A percentile compares a stretch with the other conserved stretches of the same genome.
phyloP scores from a whole-genome alignment of 2,888 invertebrate genomes.

The Antitype chi region DNA sequence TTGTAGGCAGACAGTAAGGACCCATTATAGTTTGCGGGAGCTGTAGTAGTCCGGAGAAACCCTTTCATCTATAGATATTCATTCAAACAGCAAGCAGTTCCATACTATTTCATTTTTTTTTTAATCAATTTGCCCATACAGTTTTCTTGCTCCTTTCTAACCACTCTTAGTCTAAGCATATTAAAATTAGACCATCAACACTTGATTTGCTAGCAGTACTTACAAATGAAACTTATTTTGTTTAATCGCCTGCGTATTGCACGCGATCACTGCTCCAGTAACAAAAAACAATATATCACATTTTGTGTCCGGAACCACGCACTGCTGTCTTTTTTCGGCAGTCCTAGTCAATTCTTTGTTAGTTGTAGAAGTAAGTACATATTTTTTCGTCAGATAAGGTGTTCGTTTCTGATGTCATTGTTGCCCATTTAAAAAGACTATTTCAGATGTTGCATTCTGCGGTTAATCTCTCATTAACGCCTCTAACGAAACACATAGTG shows the following conservation, averaged over 20 bases:
- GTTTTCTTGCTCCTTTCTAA: background rate
- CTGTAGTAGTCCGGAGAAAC: background rate
- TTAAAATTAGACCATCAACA: background rate
- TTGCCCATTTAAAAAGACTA: background rate
- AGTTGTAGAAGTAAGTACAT: background rate
- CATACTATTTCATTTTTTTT: background rate
- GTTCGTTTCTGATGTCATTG: background rate
- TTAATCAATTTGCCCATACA: background rate
- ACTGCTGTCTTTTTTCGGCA: slow-evolving; percentile 40
- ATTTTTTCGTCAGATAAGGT: background rate
- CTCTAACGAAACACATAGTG: no score
- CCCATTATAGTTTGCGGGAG: background rate
- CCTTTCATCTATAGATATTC: background rate
- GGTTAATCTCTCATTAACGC: background rate
- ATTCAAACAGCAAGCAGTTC: background rate
- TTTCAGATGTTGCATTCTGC: background rate
- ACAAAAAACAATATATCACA: slow-evolving; percentile 51
- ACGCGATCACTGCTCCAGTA: slow-evolving; percentile 62
- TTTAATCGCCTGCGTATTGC: slow-evolving; percentile 56
- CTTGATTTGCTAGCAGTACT: slow-evolving; percentile 60
- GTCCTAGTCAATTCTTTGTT: slow-evolving; percentile 19
- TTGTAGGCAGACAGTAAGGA: background rate
- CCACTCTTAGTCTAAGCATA: background rate
- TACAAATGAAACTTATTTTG: slow-evolving; percentile 72
- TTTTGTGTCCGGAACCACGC: slow-evolving; percentile 59